Evolutionary conservation across 2,797 vertebrate species (phyloP).

Genomic region (Malacoctenus gilli): DNA sequence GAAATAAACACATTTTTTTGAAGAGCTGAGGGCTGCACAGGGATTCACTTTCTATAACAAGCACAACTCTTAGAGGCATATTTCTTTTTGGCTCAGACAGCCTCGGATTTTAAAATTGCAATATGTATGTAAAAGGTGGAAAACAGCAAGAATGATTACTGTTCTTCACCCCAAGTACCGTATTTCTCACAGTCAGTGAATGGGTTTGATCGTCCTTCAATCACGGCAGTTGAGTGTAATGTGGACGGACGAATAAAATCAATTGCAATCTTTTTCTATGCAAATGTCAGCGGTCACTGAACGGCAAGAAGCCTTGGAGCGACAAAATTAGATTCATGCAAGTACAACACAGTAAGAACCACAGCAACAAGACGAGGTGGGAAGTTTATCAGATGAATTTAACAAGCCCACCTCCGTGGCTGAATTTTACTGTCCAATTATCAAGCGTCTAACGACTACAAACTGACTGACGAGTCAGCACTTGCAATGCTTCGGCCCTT

Average conservation of each 20-base stretch:
- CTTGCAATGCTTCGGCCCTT: too few species aligned
- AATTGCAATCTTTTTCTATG: slow-evolving; percentile 20
- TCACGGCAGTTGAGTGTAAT: too few species aligned
- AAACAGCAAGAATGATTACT: background rate
- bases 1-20: slow-evolving; percentile 1
- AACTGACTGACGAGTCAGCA: too few species aligned
- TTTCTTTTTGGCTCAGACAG: background rate
- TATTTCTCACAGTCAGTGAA: slow-evolving; percentile 5
- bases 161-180: background rate
- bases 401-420: slow-evolving; percentile 7
- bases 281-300: background rate
- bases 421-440: background rate
- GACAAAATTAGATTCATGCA: slow-evolving; percentile 1
- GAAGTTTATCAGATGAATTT: background rate
- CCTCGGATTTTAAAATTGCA: background rate
- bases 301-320: background rate
- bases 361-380: slow-evolving; percentile 2
- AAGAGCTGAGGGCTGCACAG: background rate
- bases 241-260: too few species aligned
- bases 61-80: slow-evolving; percentile 2
- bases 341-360: background rate
- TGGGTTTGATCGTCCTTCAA: too few species aligned
- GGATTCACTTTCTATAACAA: background rate
- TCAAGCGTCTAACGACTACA: slow-evolving; percentile 4
- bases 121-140: too few species aligned